Conservation (phyloP, 1,140 invertebrate genomes). For the Lepidurus couesii region DNA sequence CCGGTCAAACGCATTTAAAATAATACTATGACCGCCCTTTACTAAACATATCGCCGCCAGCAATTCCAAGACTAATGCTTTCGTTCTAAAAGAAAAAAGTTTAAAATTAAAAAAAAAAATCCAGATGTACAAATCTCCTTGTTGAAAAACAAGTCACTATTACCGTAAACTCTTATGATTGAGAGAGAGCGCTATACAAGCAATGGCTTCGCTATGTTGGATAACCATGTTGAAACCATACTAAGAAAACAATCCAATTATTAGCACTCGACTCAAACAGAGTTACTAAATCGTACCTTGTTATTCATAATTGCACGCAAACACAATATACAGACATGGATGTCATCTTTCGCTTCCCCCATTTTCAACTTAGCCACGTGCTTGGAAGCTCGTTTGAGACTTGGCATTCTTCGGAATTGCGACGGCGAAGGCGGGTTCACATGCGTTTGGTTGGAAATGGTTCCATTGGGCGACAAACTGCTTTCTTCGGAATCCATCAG, state of each 20-base stretch:
- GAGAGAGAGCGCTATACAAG: conserved; percentile 93
- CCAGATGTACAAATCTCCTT: not conserved
- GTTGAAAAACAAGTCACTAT: conserved; percentile 32
- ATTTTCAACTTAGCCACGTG: conserved; percentile 88
- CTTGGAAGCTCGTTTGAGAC: conserved; percentile 43
- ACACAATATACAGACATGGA: conserved; percentile 98
- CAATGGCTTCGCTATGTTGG: conserved; percentile 94
- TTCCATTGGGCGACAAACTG: conserved; percentile 22
- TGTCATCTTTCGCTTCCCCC: conserved; percentile 96
- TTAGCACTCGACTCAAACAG: not conserved
- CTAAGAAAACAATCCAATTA: conserved; percentile 50
- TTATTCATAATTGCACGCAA: conserved; percentile 99
- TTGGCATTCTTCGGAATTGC: conserved; percentile 24
- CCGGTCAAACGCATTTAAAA: conserved; percentile 93
- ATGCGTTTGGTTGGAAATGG: conserved; percentile 5
- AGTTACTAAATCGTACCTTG: conserved; percentile 60
- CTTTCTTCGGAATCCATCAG: conserved; percentile 33
- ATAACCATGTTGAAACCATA: conserved; percentile 99
- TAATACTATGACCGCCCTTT: conserved; percentile 90
- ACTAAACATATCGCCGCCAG: conserved; percentile 64
- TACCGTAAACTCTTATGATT: conserved; percentile 91
- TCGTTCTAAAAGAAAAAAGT: conserved; percentile 65
- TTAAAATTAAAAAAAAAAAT: conserved; percentile 26
- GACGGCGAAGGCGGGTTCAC: conserved; percentile 2
- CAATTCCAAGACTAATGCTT: conserved; percentile 91